phyloP scores from a whole-genome alignment of 2,888 invertebrate species.

The Hesperia comma region DNA sequence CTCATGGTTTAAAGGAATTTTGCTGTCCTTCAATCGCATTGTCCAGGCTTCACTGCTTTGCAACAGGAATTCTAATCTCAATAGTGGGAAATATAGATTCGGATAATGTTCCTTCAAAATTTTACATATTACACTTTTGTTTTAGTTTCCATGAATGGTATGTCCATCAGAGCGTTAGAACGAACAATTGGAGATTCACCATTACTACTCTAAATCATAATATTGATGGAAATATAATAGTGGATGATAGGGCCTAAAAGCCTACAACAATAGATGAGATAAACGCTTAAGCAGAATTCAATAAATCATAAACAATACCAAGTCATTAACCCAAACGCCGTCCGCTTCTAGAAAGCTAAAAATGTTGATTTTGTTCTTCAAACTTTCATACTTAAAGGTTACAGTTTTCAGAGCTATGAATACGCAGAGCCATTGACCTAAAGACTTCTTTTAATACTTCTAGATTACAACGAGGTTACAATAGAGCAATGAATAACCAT shows the following conservation, averaged over 20 bases:
- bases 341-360: not conserved
- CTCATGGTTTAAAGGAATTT: too few species aligned
- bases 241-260: not conserved
- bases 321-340: not conserved
- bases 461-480: not conserved
- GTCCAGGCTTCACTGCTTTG: too few species aligned
- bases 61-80: too few species aligned
- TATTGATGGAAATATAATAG: too few species aligned
- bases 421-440: not conserved
- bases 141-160: too few species aligned
- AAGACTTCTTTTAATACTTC: constrained; percentile 5
- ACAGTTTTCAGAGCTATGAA: not conserved
- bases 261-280: not conserved
- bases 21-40: too few species aligned
- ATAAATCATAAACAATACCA: not conserved
- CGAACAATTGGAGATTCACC: too few species aligned
- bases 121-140: too few species aligned
- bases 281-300: not conserved
- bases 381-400: not conserved
- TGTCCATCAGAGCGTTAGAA: too few species aligned
- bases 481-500: not conserved
- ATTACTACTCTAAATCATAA: too few species aligned
- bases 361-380: not conserved
- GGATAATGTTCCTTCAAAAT: too few species aligned
- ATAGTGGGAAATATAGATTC: too few species aligned